A percentile compares a stretch with the other conserved stretches of the same genome.
phyloP scores from a whole-genome alignment of 1,140 invertebrate genomes.

The Heliconius melpomene region DNA sequence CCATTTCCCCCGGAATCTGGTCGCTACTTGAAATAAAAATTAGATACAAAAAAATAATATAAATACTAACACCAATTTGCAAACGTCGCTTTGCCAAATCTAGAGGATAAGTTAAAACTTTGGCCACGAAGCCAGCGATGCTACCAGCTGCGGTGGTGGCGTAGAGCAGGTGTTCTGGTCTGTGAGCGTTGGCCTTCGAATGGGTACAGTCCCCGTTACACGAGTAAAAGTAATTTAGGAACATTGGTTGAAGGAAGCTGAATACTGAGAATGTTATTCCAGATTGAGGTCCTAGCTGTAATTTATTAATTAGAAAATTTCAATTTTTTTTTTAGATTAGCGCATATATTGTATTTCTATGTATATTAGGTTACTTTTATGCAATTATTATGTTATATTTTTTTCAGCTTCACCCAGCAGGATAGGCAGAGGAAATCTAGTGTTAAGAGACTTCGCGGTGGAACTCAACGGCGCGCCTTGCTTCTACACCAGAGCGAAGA shows the following conservation, averaged over 20 bases:
- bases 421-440: no score
- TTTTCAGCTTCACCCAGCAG: no score
- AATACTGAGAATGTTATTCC: conserved; percentile 66
- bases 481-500: no score
- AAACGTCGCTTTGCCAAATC: conserved; percentile 65
- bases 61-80: conserved; percentile 60
- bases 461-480: no score
- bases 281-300: conserved; percentile 64
- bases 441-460: no score
- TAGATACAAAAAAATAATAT: neutral
- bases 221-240: conserved; percentile 44
- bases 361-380: no score
- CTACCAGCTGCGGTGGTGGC: conserved; percentile 58
- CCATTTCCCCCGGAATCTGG: no score
- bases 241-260: conserved; percentile 53
- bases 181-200: conserved; percentile 36
- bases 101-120: conserved; percentile 65
- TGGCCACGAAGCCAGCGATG: conserved; percentile 58
- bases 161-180: conserved; percentile 50
- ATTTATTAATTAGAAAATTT: conserved; percentile 13
- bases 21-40: no score
- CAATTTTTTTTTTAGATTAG: neutral
- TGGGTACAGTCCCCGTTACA: conserved; percentile 36
- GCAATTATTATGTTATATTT: no score
- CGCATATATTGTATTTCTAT: no score